Evolutionary conservation across 1,140 invertebrate species (phyloP), one percentile per base, ranked within the genome.

Genomic region (Eufriesea mexicana): DNA sequence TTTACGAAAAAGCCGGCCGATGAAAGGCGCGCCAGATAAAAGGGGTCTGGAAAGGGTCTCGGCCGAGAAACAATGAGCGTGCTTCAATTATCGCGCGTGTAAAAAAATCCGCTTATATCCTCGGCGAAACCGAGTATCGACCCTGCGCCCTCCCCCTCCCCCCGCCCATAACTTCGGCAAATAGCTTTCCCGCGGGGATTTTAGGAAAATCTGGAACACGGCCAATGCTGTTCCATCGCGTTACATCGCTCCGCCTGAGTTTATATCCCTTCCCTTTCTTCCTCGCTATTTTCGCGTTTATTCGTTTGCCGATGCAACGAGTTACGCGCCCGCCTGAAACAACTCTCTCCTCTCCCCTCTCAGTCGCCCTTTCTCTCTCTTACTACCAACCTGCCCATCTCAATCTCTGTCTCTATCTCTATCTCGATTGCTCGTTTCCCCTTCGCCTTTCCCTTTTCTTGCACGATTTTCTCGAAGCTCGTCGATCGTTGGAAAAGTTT

Each of bases 181-280:
- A 79, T 76, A 79, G 84, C 68, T 57, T 67, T 61, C 86, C 76
- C 73, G 84, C 76, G 80, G 86, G 80, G 84, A 88, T 88, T 89
- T 88, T 84, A 77, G 88, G 74, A 71, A 89, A 89, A 89, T 89
- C 87, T 89, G 88, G 88, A 89, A 84, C 88, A 66, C 59, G 54
- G 84, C 88, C 88, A 89, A 81, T 84, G 68, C 55, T 28, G 62
- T 77, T 59, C 80, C 76, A 72, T 75, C 78, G 59, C 82, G 86
- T 82, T 87, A 84, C 82, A 84, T 79, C 86, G 86, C 64, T 75
- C 78, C 57, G 57, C 55, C 51, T 57, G 55, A 57, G 45, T 79
- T 68, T 70, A 74, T 87, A 66, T 83, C 67, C 81, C 47, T 49
- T 45, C 51, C 67, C 68, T 86, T 83, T 85, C 81, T 84, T 84